Conservation (phyloP, 2,797 vertebrate species). For the Rallus crepitans region DNA sequence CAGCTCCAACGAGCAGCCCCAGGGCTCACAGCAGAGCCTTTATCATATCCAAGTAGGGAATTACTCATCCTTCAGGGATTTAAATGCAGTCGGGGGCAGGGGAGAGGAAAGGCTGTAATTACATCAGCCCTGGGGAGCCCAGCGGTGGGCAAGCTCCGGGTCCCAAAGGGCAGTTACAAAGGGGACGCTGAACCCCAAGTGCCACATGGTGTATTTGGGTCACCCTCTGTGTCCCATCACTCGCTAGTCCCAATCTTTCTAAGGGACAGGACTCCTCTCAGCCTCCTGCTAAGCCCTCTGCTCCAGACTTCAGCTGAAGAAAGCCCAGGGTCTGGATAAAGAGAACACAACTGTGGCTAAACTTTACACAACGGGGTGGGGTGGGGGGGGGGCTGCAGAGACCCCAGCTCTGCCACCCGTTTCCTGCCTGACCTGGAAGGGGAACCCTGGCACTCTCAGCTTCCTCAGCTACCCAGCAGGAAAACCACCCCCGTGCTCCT, state of each 20-base stretch:
- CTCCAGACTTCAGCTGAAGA: not conserved
- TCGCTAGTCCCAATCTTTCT: not conserved
- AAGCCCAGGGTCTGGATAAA: not conserved
- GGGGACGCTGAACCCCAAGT: not conserved
- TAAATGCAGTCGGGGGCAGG: not conserved
- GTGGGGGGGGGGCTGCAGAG: not conserved
- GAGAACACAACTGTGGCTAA: rapidly evolving
- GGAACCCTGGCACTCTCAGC: not conserved
- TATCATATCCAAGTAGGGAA: not conserved
- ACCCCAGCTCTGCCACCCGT: constrained; percentile 46
- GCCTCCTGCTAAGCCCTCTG: not conserved
- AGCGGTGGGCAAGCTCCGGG: not conserved
- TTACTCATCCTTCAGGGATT: constrained; percentile 50
- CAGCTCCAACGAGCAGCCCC: not conserved
- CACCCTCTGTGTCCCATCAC: not conserved
- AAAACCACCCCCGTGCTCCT: not conserved
- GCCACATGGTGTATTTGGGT: not conserved
- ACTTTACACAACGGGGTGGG: rapidly evolving
- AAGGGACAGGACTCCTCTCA: not conserved
- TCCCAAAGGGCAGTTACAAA: not conserved
- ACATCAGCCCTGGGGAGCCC: not conserved
- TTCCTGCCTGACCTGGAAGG: constrained; percentile 68
- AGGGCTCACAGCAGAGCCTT: not conserved
- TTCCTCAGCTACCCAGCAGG: constrained; percentile 38
- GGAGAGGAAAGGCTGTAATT: not conserved